Evolutionary conservation across 2,888 invertebrate species (phyloP), one percentile per base, ranked within the genome.

Genomic region (Acleris holmiana): DNA sequence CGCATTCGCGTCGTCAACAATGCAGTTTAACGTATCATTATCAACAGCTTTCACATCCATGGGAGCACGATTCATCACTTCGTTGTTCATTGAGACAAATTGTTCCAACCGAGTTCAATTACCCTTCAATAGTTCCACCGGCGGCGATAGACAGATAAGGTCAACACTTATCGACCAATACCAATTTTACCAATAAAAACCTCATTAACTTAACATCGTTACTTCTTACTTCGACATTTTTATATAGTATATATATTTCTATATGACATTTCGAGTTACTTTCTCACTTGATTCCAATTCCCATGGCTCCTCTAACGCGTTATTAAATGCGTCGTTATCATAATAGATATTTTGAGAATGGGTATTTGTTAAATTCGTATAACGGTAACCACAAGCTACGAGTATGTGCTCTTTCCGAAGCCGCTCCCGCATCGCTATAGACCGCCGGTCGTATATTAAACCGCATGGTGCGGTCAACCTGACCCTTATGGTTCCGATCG

Each of bases 401-500:
- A n/a, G n/a, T n/a, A 60, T 59, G 59, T 51, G 55, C 64, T 65
- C 59, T 65, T 65, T 60, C 50, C 64, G 48, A 54, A 54, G 48
- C 48, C 47, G 47, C 47, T 29, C 54, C 19, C 55, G 71, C 72
- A 71, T 70, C 71, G 69, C 71, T 70, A 64, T 62, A 50, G 62
- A 70, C 66, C 73, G 72, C 73, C 73, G 73, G 75, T 73, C 72
- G 71, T 69, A 69, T 67, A 76, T 78, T 75, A 75, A 77, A 84
- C 88, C 85, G 71, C 85, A 82, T 72, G 72, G 76, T 76, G 84
- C 82, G 87, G 86, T 84, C 84, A 79, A 76, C 72, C 76, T 79
- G 79, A 79, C 84, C 85, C 83, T 82, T 80, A 80, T 77, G 78
- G 83, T 83, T 82, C 82, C 80, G 78, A 84, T 83, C 80, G 79